A percentile compares a stretch with the other conserved stretches of the same genome.
These are phyloP conservation scores for Colostygia pectinataria DNA, from an alignment of 2,888 invertebrate species.

Conservation along the genomic window DNA sequence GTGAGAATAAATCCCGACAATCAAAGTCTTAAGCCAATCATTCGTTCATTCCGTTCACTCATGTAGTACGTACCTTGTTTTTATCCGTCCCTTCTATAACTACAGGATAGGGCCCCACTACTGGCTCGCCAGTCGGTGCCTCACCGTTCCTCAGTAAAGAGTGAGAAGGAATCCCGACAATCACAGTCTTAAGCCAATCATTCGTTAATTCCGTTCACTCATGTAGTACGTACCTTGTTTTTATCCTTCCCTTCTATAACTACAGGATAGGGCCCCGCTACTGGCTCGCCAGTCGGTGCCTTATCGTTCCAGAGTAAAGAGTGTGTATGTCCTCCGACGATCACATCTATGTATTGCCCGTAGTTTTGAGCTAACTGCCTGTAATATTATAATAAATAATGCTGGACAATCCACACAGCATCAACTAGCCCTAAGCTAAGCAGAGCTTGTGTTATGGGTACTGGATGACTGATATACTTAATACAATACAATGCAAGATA, in stretches of 20 bases:
- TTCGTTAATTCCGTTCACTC: too few relatives aligned
- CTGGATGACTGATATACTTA: too few relatives aligned
- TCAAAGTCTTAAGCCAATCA: conserved; percentile 86
- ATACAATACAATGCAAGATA: too few relatives aligned
- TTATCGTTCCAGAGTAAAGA: conserved; percentile 87
- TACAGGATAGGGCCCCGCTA: conserved; percentile 87
- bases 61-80: conserved; percentile 68
- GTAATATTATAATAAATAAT: conserved; percentile 27
- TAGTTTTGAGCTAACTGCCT: conserved; percentile 85
- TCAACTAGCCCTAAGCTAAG: too few relatives aligned
- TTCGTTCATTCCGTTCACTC: too few relatives aligned
- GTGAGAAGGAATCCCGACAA: too few relatives aligned
- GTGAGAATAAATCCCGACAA: too few relatives aligned
- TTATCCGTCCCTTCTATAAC: conserved; percentile 63
- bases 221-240: conserved; percentile 68
- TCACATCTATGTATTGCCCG: conserved; percentile 87
- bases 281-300: conserved; percentile 81
- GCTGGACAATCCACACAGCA: too few relatives aligned
- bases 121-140: conserved; percentile 81
- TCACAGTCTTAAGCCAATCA: too few relatives aligned
- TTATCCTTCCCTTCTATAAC: conserved; percentile 63
- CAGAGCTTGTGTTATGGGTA: too few relatives aligned
- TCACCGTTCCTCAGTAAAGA: too few relatives aligned
- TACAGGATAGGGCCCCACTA: conserved; percentile 87
- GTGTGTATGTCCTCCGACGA: conserved; percentile 93